Evolutionary conservation across 2,888 invertebrate genomes (phyloP).

Genomic region (Slavum lentiscoides): DNA sequence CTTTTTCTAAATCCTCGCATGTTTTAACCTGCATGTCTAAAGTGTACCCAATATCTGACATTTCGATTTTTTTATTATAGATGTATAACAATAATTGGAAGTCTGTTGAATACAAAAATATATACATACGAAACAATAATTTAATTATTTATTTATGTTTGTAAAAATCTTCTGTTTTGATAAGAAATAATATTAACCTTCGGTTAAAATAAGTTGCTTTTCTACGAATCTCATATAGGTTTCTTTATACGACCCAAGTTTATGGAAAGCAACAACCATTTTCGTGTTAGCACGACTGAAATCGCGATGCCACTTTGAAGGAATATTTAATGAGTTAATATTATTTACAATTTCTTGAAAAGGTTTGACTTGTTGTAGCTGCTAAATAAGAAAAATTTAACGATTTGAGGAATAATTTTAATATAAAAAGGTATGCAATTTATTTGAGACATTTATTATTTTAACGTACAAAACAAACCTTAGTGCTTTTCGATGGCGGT

Average conservation of each 20-base stretch:
- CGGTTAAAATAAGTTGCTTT: slow-evolving; percentile 3
- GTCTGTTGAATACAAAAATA: background rate
- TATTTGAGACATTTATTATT: no score
- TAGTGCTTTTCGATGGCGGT: background rate
- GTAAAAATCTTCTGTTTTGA: background rate
- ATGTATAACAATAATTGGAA: background rate
- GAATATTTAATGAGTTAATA: background rate
- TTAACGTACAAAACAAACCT: background rate
- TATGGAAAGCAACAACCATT: background rate
- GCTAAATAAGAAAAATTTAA: background rate
- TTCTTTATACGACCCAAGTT: background rate
- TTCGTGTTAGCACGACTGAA: background rate
- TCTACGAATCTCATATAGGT: background rate
- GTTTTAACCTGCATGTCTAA: background rate
- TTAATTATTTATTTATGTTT: background rate
- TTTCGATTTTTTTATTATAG: background rate
- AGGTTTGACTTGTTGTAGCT: background rate
- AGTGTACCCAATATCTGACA: background rate
- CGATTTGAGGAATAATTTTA: background rate
- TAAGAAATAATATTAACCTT: background rate
- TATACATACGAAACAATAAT: background rate
- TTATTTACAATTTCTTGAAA: slow-evolving; percentile 2
- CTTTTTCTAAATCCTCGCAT: background rate
- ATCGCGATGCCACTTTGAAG: background rate
- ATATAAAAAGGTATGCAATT: background rate